Evolutionary conservation across 2,113 vertebrate species (phyloP).

Genomic region (Scomber japonicus): DNA sequence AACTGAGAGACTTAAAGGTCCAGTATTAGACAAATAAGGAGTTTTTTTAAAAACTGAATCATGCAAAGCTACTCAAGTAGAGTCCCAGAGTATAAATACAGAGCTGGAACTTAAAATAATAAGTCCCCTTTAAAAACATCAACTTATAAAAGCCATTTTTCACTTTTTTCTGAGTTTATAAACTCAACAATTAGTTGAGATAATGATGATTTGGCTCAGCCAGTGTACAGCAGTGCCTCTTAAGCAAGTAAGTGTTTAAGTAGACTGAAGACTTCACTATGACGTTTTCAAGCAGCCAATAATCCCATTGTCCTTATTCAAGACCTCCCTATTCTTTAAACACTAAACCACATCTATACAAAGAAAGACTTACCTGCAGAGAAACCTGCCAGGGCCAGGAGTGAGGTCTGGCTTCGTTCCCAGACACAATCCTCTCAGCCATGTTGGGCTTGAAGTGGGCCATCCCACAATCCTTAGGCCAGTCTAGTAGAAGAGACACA

Average conservation of each 20-base stretch:
- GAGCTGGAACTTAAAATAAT: too few species aligned
- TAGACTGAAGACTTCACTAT: too few species aligned
- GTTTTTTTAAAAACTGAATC: too few species aligned
- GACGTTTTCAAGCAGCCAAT: too few species aligned
- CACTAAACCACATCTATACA: background rate
- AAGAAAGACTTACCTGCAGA: constrained; percentile 80
- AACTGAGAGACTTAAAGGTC: too few species aligned
- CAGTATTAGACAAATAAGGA: too few species aligned
- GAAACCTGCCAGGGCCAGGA: constrained; percentile 89
- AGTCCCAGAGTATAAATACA: too few species aligned
- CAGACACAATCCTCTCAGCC: constrained; percentile 82
- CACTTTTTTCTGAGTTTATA: background rate
- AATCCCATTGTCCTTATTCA: background rate
- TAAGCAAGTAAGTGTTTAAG: too few species aligned
- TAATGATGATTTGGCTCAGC: background rate
- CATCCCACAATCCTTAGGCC: constrained; percentile 85
- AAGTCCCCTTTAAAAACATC: too few species aligned
- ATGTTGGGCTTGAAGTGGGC: constrained; percentile 86
- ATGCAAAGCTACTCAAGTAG: too few species aligned
- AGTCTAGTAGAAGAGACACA: constrained; percentile 73
- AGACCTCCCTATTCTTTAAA: background rate
- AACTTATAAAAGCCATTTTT: background rate
- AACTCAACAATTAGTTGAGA: too few species aligned
- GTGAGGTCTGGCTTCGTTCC: constrained; percentile 83
- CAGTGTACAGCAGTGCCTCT: background rate